Conservation (phyloP, 2,888 invertebrate species). For the Scaptomyza parva region DNA sequence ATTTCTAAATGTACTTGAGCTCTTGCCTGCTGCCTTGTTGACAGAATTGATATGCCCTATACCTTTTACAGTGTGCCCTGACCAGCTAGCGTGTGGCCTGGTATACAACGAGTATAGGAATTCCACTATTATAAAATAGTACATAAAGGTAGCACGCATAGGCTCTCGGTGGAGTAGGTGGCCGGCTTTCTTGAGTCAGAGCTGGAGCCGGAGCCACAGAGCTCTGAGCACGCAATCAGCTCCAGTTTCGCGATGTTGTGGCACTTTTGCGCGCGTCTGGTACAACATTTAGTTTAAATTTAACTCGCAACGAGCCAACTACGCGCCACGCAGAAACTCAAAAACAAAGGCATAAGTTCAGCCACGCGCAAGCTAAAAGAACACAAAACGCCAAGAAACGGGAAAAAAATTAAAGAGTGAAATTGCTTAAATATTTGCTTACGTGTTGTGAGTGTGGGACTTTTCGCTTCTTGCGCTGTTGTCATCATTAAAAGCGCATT, state of each 20-base stretch:
- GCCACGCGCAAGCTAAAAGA: slow-evolving; percentile 19
- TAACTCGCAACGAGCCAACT: slow-evolving; percentile 78
- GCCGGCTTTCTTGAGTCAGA: slow-evolving; percentile 33
- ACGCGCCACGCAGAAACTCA: slow-evolving; percentile 40
- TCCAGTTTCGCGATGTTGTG: slow-evolving; percentile 54
- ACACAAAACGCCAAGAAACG: slow-evolving; percentile 18
- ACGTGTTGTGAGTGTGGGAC: slow-evolving; percentile 43
- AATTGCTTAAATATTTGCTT: slow-evolving; percentile 63
- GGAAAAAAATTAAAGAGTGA: not conserved
- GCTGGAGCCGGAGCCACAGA: not conserved
- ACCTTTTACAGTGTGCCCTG: slow-evolving; percentile 39
- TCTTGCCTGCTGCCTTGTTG: slow-evolving; percentile 44
- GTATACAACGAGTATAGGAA: slow-evolving; percentile 8
- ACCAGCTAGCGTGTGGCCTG: slow-evolving; percentile 39
- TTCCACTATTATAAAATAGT: not conserved
- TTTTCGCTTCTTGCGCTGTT: slow-evolving; percentile 6
- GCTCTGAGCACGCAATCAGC: slow-evolving; percentile 56
- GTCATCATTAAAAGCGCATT: slow-evolving; percentile 75
- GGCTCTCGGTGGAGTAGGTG: slow-evolving; percentile 15
- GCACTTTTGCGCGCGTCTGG: slow-evolving; percentile 59
- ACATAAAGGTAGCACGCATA: slow-evolving; percentile 45
- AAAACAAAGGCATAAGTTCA: slow-evolving; percentile 22
- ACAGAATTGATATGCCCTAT: slow-evolving; percentile 75
- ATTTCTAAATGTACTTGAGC: not conserved
- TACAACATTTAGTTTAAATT: slow-evolving; percentile 79